Base-by-base conservation (phyloP, 2,797 vertebrate species). In the Aplochiton taeniatus region DNA sequence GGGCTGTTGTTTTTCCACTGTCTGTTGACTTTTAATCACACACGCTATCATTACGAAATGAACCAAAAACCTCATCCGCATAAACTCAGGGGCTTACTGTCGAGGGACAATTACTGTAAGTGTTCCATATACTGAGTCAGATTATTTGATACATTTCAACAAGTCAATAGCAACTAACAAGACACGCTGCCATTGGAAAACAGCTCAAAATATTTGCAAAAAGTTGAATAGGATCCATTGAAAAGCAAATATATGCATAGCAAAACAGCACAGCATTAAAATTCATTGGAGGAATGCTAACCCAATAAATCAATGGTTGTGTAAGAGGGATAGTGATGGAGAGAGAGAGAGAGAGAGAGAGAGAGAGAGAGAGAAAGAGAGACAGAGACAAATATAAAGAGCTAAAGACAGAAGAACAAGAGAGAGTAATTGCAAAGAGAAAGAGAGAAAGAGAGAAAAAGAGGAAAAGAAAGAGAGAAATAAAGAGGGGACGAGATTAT, bases 11-110 rank as follows among this genome's bases (percentile, higher is more conserved):
- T 77, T 77, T 78, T 79, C 72, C 44, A 71, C 12, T 17, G 18
- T 9, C 5, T 48, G 43, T 12, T 44, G 63, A 82, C 69, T 76
- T 80, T 81, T 82, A 91, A 91, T 91, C 89, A 90, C 74, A 77
- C 53, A 62, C 61, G 61, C 77, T 79, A 74, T 83, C 80, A 77
- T 74, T 79, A 59, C 51, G 65, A 59, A 42, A 68, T 70, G 64
- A 65, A 69, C 55, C 19, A 57, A 46, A 69, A 64, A 62, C 18
- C 63, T 72, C 67, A 72, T 74, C 49, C 13, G 59, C 54, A 44
- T 42, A 61, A 14, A 71, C 57, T 60, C 50, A 19, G 18, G 75
- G 70, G 31, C 45, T 75, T 79, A 70, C 14, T 16, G 20, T 50
- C 12, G 58, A 71, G 58, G 31, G 58, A 42, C 43, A 18, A 31